phyloP scores from a whole-genome alignment of 2,113 vertebrate species.

The Podarcis cretensis region DNA sequence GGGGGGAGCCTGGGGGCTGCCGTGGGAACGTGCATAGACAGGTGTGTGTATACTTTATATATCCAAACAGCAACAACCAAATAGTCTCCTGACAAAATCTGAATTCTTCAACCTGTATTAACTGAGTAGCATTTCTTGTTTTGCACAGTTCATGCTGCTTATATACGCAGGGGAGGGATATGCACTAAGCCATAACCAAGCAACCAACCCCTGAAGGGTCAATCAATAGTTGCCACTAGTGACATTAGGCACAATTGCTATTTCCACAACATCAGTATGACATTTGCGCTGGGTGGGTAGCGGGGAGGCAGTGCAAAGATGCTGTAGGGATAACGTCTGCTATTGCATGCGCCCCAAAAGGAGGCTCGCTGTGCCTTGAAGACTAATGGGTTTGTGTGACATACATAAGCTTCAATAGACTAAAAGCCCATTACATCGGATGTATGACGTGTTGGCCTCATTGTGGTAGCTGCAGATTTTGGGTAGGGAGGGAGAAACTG shows the following conservation, averaged over 20 bases:
- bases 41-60: background rate
- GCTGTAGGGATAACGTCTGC: background rate
- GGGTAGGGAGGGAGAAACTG: background rate
- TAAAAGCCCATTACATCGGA: too few relatives aligned
- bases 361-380: background rate
- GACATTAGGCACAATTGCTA: background rate
- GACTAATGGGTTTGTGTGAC: background rate
- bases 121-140: background rate
- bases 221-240: background rate
- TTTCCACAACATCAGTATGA: background rate
- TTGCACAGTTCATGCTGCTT: background rate
- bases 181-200: background rate
- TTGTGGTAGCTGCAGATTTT: background rate
- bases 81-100: too few relatives aligned
- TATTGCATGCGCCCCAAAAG: background rate
- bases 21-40: background rate
- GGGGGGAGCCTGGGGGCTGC: slow-evolving; percentile 40
- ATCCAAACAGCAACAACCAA: background rate
- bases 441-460: background rate
- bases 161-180: background rate
- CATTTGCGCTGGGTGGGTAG: too few relatives aligned
- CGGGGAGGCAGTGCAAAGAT: background rate
- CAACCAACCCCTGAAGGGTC: background rate
- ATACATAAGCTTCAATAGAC: background rate
- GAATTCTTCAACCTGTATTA: background rate